These are phyloP conservation scores for Limnephilus marmoratus DNA, from an alignment of 2,888 invertebrate species.

Conservation along the genomic window DNA sequence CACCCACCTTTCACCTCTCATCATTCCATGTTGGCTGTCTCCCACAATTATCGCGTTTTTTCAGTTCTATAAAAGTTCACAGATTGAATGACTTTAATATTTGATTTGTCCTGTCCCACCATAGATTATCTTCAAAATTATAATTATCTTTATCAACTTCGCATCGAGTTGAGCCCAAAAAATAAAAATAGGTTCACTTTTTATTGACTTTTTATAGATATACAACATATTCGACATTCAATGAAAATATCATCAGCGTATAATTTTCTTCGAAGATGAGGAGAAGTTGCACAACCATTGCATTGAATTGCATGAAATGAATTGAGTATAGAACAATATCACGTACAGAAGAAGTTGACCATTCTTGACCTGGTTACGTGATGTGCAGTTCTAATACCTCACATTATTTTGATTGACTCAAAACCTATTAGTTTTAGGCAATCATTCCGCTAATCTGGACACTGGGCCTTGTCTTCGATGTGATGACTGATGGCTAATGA, in stretches of 20 bases:
- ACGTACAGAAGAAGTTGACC: constrained; percentile 28
- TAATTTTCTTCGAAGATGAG: background rate
- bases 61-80: too few relatives aligned
- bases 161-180: background rate
- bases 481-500: background rate
- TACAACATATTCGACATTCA: too few relatives aligned
- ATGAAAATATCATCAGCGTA: background rate
- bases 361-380: constrained; percentile 37
- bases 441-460: background rate
- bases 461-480: background rate
- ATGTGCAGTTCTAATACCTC: background rate
- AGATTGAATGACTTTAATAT: too few relatives aligned
- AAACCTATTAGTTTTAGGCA: background rate
- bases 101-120: too few relatives aligned
- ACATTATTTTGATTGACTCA: background rate
- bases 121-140: too few relatives aligned
- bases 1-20: too few relatives aligned
- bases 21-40: too few relatives aligned
- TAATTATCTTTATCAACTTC: too few relatives aligned
- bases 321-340: background rate
- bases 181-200: background rate
- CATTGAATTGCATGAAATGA: background rate
- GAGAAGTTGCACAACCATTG: background rate
- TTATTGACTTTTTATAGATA: background rate
- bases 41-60: too few relatives aligned